Base-by-base conservation (phyloP, 2,888 invertebrate species). In the Lissocephala sabroskyi region DNA sequence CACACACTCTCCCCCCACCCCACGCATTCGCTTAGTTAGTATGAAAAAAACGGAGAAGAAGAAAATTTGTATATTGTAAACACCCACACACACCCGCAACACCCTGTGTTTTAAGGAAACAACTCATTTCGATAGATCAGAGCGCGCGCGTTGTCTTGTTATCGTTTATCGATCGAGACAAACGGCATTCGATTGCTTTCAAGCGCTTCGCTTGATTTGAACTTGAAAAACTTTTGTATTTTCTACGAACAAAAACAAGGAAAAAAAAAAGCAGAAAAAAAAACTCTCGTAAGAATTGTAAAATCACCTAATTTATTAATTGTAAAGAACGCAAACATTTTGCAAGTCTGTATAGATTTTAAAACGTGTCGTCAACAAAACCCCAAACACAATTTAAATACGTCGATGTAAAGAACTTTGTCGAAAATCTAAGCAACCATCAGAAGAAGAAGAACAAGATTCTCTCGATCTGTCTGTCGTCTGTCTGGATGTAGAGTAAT, bases 401-500 rank as follows among this genome's bases (percentile, higher is more conserved):
- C 19, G 37, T n/a, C n/a, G n/a, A 23, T 5, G 7, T 5, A 23
- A 5, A 23, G 23, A 23, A 23, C 7, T 23, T 3, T 23, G 23
- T 23, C 23, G 7, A 23, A 23, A n/a, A n/a, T n/a, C n/a, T n/a
- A n/a, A n/a, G n/a, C n/a, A n/a, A n/a, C n/a, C n/a, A n/a, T n/a
- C n/a, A n/a, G n/a, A n/a, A n/a, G n/a, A n/a, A n/a, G n/a, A n/a
- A n/a, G n/a, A n/a, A n/a, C n/a, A n/a, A n/a, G n/a, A n/a, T n/a
- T n/a, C n/a, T n/a, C n/a, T n/a, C n/a, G n/a, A n/a, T n/a, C n/a
- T n/a, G n/a, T n/a, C n/a, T n/a, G n/a, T n/a, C n/a, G n/a, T n/a
- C n/a, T n/a, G n/a, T 56, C 47, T 47, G 41, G 41, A 42, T 56
- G 58, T 16, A 37, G 10, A 14, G 4, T 6, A 36, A 58, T 48